A percentile compares a stretch with the other conserved stretches of the same genome.
Evolutionary conservation across 2,113 vertebrate species (phyloP).

Genomic region (Geothlypis trichas): DNA sequence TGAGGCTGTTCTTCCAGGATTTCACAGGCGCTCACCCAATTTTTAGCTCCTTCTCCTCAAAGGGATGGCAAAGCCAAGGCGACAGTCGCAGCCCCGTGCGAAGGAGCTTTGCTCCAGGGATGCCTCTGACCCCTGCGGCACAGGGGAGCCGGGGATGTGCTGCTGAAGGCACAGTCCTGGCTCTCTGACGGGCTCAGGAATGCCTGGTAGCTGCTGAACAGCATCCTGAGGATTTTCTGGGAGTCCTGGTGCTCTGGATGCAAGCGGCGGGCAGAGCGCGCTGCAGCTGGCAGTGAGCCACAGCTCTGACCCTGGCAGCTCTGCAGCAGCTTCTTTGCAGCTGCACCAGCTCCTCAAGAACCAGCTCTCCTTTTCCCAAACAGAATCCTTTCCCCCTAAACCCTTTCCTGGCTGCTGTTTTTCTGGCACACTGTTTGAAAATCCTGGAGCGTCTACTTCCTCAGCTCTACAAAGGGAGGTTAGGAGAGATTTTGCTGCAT

Average conservation of each 20-base stretch:
- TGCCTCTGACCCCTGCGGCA: not conserved
- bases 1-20: slow-evolving; percentile 64
- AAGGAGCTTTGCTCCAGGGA: not conserved
- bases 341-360: not conserved
- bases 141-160: fast-evolving
- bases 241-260: not conserved
- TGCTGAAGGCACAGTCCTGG: fast-evolving
- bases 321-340: not conserved
- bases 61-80: not conserved
- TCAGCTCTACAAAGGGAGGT: not conserved
- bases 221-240: not conserved
- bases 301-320: not conserved
- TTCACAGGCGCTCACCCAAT: slow-evolving; percentile 47
- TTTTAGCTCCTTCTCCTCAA: slow-evolving; percentile 53
- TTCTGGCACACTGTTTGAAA: not conserved
- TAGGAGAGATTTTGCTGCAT: not conserved
- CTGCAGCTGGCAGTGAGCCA: not conserved
- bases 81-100: not conserved
- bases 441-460: not conserved
- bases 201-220: not conserved
- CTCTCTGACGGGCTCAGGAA: fast-evolving
- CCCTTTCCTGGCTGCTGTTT: not conserved
- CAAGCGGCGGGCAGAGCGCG: not conserved
- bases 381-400: not conserved
- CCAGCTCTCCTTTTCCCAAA: not conserved